Evolutionary conservation across 2,888 invertebrate species (phyloP).

Genomic region (Epinotia bilunana): DNA sequence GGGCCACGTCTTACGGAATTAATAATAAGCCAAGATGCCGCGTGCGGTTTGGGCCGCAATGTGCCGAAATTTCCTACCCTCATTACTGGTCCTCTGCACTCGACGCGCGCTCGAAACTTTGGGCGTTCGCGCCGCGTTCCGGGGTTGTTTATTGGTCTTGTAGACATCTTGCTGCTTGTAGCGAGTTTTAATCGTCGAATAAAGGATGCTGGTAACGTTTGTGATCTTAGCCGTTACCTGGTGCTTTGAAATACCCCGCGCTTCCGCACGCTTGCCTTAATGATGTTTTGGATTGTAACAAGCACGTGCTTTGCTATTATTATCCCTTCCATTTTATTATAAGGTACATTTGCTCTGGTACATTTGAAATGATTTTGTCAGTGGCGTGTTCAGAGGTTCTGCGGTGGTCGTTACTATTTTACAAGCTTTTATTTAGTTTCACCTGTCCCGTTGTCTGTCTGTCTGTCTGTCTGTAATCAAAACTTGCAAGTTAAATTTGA

Average conservation of each 20-base stretch:
- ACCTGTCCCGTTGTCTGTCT: too few species aligned
- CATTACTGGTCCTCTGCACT: slow-evolving; percentile 82
- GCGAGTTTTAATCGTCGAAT: slow-evolving; percentile 79
- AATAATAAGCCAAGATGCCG: slow-evolving; percentile 84
- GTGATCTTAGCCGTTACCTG: slow-evolving; percentile 51
- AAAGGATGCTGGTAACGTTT: slow-evolving; percentile 74
- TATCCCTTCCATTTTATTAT: background rate
- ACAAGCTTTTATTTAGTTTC: too few species aligned
- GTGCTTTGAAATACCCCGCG: slow-evolving; percentile 37
- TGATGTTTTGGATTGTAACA: slow-evolving; percentile 30
- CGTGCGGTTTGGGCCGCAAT: slow-evolving; percentile 81
- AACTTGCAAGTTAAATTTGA: too few species aligned
- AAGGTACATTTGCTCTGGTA: background rate
- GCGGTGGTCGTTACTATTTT: too few species aligned
- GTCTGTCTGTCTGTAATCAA: too few species aligned
- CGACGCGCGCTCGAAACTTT: slow-evolving; percentile 79
- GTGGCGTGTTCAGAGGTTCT: background rate
- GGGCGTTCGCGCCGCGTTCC: slow-evolving; percentile 76
- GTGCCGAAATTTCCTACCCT: slow-evolving; percentile 84
- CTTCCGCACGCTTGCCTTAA: slow-evolving; percentile 29
- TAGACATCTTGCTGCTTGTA: slow-evolving; percentile 76
- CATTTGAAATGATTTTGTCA: slow-evolving; percentile 6
- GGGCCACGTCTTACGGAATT: slow-evolving; percentile 85
- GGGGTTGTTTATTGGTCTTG: slow-evolving; percentile 80
- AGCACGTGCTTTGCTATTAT: slow-evolving; percentile 22